Conservation (phyloP, 2,888 invertebrate genomes). For the Orgyia antiqua region DNA sequence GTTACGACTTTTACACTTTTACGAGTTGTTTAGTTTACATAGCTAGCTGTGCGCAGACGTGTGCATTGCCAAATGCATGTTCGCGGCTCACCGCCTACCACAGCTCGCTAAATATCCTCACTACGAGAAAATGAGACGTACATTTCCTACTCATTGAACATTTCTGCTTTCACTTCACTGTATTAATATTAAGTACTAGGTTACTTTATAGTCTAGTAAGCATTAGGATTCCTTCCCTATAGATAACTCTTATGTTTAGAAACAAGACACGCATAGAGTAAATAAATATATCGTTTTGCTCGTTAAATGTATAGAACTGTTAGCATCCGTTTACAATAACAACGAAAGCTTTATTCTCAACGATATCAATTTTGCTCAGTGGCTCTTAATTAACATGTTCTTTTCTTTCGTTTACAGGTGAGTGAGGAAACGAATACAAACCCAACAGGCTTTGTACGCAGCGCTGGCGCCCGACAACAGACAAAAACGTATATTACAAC, state of each 20-base stretch:
- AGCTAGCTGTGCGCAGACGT: constrained; percentile 55
- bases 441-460: constrained; percentile 59
- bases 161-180: too few relatives aligned
- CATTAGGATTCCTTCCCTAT: too few relatives aligned
- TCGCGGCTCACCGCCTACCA: constrained; percentile 72
- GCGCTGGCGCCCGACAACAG: constrained; percentile 43
- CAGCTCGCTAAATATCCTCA: constrained; percentile 61
- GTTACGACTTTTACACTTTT: constrained; percentile 77
- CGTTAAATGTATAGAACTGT: constrained; percentile 46
- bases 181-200: too few relatives aligned
- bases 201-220: too few relatives aligned
- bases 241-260: too few relatives aligned
- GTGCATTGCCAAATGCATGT: constrained; percentile 73
- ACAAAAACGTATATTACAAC: constrained; percentile 71
- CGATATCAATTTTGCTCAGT: constrained; percentile 73
- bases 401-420: constrained; percentile 76
- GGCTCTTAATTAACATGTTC: constrained; percentile 76
- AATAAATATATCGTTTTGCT: too few relatives aligned
- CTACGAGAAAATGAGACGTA: constrained; percentile 66
- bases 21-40: constrained; percentile 75
- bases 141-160: constrained; percentile 63
- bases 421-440: constrained; percentile 69
- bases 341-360: constrained; percentile 54
- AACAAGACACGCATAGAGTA: too few relatives aligned
- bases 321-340: constrained; percentile 63